A percentile compares a stretch with the other conserved stretches of the same genome.
Evolutionary conservation across 1,140 invertebrate species (phyloP).

Genomic region (Oncopodura yosiiana): DNA sequence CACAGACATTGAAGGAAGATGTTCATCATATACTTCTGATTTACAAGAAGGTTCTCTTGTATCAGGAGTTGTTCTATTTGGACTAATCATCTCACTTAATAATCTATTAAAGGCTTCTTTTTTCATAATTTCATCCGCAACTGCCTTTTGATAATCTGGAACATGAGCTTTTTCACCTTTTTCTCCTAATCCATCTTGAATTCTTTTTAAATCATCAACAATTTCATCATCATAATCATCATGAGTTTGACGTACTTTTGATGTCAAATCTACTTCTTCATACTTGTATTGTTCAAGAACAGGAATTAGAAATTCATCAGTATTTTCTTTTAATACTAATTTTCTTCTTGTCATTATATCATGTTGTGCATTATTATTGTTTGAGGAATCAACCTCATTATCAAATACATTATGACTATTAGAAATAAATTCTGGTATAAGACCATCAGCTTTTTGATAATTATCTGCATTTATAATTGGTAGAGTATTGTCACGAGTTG

Average conservation of each 20-base stretch:
- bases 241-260: not conserved
- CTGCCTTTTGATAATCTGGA: conserved; percentile 40
- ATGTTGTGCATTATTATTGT: not conserved
- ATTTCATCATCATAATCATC: conserved; percentile 34
- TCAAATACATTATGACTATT: conserved; percentile 2
- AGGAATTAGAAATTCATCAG: conserved; percentile 30
- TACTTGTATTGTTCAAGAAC: conserved; percentile 27
- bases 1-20: conserved; percentile 52
- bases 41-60: conserved; percentile 60
- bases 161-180: conserved; percentile 46
- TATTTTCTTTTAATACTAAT: conserved; percentile 22
- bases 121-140: conserved; percentile 59
- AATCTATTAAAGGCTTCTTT: conserved; percentile 84
- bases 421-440: not conserved
- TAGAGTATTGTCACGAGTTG: not conserved
- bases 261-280: conserved; percentile 21
- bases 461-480: conserved; percentile 14
- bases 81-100: conserved; percentile 76
- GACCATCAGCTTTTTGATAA: conserved; percentile 25
- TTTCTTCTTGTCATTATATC: not conserved
- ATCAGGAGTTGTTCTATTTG: conserved; percentile 71
- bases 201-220: conserved; percentile 44
- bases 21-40: conserved; percentile 45
- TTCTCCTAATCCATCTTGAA: conserved; percentile 55
- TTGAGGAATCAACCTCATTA: not conserved